phyloP scores from a whole-genome alignment of 2,113 vertebrate species.

The Megaptera novaeangliae region DNA sequence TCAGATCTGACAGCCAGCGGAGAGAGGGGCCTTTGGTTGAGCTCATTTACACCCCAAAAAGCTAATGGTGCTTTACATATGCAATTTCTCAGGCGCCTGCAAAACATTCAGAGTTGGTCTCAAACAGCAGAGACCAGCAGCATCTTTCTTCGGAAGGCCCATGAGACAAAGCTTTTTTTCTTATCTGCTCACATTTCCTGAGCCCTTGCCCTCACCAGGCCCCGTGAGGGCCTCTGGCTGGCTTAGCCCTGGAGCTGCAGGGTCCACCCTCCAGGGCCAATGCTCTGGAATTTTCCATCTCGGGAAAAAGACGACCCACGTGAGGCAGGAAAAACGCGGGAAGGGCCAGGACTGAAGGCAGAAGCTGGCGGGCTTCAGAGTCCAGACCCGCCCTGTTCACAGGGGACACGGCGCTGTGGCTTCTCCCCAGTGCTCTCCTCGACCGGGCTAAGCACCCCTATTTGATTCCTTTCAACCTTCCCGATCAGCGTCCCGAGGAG shows the following conservation, averaged over 20 bases:
- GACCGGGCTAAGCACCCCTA: fast-evolving
- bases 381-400: background rate
- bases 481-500: fast-evolving
- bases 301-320: background rate
- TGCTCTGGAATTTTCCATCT: background rate
- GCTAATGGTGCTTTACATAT: fast-evolving
- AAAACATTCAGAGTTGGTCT: background rate
- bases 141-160: background rate
- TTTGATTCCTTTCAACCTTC: background rate
- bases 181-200: background rate
- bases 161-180: fast-evolving
- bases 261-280: background rate
- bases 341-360: background rate
- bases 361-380: background rate
- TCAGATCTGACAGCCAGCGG: background rate
- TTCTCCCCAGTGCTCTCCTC: background rate
- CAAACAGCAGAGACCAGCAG: background rate
- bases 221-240: background rate
- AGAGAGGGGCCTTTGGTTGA: background rate
- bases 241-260: background rate
- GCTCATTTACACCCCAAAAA: background rate
- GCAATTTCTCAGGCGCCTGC: background rate
- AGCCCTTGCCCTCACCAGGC: background rate
- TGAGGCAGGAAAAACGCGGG: background rate
- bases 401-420: background rate